These are phyloP conservation scores for Luperina testacea DNA, from an alignment of 2,888 invertebrate species.

Conservation along the genomic window DNA sequence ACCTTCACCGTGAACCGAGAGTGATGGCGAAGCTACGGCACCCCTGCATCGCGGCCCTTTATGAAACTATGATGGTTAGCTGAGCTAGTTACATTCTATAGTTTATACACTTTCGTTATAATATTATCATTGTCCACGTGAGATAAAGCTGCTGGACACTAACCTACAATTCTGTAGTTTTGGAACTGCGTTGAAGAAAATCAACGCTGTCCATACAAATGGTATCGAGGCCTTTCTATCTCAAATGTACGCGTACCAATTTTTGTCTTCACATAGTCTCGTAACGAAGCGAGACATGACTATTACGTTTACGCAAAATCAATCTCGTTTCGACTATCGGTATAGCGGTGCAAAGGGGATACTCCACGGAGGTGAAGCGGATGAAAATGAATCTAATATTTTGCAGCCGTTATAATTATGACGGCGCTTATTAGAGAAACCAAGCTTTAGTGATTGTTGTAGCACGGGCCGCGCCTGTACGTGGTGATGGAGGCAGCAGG, in stretches of 20 bases:
- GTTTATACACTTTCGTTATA: not conserved
- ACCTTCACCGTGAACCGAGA: slow-evolving; percentile 93
- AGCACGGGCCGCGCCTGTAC: slow-evolving; percentile 93
- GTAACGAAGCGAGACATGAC: not conserved
- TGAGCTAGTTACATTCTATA: not conserved
- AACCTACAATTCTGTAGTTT: not conserved
- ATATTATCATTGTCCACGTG: not conserved
- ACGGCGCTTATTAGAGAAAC: not conserved
- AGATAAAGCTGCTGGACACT: not conserved
- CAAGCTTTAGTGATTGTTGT: slow-evolving; percentile 4
- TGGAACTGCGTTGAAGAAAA: not conserved
- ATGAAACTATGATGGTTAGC: slow-evolving; percentile 92
- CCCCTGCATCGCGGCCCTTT: slow-evolving; percentile 93
- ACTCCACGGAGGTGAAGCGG: not conserved
- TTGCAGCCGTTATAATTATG: not conserved
- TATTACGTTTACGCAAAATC: not conserved
- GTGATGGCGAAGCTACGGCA: slow-evolving; percentile 93
- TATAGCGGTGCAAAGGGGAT: not conserved
- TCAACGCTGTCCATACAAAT: not conserved
- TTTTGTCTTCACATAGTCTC: not conserved
- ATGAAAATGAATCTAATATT: not conserved
- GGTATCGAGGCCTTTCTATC: not conserved
- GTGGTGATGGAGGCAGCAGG: slow-evolving; percentile 93
- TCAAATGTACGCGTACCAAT: not conserved
- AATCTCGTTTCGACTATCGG: not conserved